Percentiles rank a stretch among this genome's conserved stretches.
These are phyloP conservation scores for Melangyna quadrimaculata DNA, from an alignment of 2,888 invertebrate genomes.

Conservation along the genomic window DNA sequence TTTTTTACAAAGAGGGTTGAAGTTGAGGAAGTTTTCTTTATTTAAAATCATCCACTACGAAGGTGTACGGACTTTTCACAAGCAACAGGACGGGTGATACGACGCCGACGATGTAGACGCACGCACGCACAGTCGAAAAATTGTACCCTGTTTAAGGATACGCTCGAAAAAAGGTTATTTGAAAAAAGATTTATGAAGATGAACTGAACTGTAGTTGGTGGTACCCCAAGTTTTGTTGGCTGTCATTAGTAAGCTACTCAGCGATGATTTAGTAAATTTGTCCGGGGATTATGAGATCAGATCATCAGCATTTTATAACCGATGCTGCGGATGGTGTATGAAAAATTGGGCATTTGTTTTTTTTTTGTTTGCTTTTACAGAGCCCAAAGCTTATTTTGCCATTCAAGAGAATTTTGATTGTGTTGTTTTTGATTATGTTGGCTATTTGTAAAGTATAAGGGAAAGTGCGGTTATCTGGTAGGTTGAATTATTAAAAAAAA, in stretches of 20 bases:
- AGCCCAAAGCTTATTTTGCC: neutral
- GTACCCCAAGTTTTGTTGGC: constrained; percentile 55
- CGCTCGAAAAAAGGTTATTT: constrained; percentile 19
- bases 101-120: neutral
- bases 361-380: neutral
- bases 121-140: neutral
- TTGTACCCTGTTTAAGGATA: neutral
- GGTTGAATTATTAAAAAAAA: neutral
- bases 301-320: neutral
- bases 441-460: neutral
- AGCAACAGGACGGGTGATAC: constrained; percentile 37
- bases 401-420: constrained; percentile 15
- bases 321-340: neutral
- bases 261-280: constrained; percentile 69
- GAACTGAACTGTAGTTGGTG: constrained; percentile 48
- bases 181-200: constrained; percentile 66
- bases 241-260: constrained; percentile 64
- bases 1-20: constrained; percentile 39
- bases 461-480: neutral
- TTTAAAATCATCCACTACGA: constrained; percentile 11
- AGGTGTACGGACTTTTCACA: constrained; percentile 33
- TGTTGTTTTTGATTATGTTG: constrained; percentile 17
- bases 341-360: constrained; percentile 48
- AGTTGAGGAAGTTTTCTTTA: constrained; percentile 36
- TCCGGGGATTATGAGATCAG: constrained; percentile 45